Conservation (phyloP, 2,888 invertebrate genomes). For the Coleophora deauratella region DNA sequence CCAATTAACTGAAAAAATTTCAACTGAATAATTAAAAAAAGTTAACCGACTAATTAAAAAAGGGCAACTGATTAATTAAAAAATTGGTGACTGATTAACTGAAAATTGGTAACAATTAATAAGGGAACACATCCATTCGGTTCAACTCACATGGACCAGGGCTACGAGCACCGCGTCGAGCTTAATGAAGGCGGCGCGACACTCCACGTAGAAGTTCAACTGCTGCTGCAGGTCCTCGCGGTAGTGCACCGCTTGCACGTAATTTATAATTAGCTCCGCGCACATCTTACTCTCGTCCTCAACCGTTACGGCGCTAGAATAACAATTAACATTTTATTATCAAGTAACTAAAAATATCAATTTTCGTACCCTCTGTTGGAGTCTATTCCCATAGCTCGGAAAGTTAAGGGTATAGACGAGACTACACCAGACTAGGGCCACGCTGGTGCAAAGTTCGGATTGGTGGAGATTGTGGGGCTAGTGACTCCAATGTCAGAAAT, state of each 20-base stretch:
- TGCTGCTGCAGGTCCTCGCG: conserved; percentile 93
- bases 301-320: conserved; percentile 85
- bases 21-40: too few relatives aligned
- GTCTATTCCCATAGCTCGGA: neutral
- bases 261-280: conserved; percentile 85
- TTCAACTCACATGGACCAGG: conserved; percentile 82
- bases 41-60: too few relatives aligned
- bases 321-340: conserved; percentile 18
- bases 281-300: conserved; percentile 94
- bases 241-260: conserved; percentile 86
- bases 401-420: neutral
- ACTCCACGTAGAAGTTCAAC: conserved; percentile 94
- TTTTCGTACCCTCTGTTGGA: neutral
- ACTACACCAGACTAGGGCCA: too few relatives aligned
- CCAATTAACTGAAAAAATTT: too few relatives aligned
- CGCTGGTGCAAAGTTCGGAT: too few relatives aligned
- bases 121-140: too few relatives aligned
- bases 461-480: too few relatives aligned
- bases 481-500: too few relatives aligned
- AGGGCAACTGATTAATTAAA: too few relatives aligned
- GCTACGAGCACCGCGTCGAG: conserved; percentile 90
- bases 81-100: too few relatives aligned
- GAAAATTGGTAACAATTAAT: too few relatives aligned
- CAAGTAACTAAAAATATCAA: neutral
- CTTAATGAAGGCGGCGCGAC: conserved; percentile 91